These are phyloP conservation scores for Pyrochroa serraticornis DNA, from an alignment of 2,888 invertebrate genomes.

Conservation along the genomic window DNA sequence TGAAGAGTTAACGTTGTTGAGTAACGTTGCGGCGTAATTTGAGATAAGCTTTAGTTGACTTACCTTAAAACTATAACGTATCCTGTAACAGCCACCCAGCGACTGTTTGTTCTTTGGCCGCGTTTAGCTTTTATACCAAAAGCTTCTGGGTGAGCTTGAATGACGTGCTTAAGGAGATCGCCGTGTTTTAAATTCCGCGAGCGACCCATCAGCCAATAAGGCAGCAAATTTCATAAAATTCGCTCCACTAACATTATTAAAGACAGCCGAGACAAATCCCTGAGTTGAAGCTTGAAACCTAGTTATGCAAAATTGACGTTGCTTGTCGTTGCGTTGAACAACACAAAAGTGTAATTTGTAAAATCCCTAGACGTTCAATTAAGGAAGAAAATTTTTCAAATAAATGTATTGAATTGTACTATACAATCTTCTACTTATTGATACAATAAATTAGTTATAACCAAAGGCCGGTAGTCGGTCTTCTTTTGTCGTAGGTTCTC, in stretches of 20 bases:
- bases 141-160: conserved; percentile 2
- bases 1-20: no score
- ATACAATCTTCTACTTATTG: not conserved
- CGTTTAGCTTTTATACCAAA: not conserved
- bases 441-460: not conserved
- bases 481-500: conserved; percentile 45
- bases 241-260: conserved; percentile 32
- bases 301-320: conserved; percentile 1
- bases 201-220: conserved; percentile 25
- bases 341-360: not conserved
- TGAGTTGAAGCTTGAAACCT: no score
- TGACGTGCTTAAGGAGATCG: not conserved
- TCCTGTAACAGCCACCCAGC: no score
- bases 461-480: not conserved
- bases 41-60: no score
- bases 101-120: no score
- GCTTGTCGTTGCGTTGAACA: not conserved
- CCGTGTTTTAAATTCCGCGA: conserved; percentile 30
- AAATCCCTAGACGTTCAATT: conserved; percentile 2
- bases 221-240: conserved; percentile 31
- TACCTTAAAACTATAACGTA: no score
- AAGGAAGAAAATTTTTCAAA: not conserved
- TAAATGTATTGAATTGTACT: not conserved
- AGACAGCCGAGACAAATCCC: conserved; percentile 19
- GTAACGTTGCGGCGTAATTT: no score